Percentiles rank a stretch among this genome's conserved stretches.
These are phyloP conservation scores for Picathartes gymnocephalus DNA, from an alignment of 2,113 vertebrate genomes.

Conservation along the genomic window DNA sequence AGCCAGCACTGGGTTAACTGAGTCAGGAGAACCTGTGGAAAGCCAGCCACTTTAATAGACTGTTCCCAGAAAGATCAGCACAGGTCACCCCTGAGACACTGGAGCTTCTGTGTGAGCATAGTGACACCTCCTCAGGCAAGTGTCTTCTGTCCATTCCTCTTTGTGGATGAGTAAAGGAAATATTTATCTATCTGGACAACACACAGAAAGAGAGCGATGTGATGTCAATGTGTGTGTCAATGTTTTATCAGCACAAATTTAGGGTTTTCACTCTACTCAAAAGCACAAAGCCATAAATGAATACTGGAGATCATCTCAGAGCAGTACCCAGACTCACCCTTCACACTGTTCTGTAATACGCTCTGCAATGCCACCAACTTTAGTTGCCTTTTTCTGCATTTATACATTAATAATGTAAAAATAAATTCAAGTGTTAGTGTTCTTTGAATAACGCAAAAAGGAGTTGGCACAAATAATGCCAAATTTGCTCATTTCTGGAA, in stretches of 20 bases:
- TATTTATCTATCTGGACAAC: neutral
- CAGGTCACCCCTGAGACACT: neutral
- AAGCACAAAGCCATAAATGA: neutral
- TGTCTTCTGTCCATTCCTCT: neutral
- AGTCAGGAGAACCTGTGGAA: neutral
- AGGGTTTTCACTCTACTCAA: neutral
- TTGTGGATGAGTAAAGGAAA: neutral
- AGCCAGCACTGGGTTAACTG: neutral
- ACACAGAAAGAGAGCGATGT: fast-evolving
- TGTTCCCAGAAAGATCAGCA: neutral
- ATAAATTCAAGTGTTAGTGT: neutral
- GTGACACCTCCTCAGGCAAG: neutral
- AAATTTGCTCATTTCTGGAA: neutral
- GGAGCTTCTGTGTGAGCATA: neutral
- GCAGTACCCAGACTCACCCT: neutral
- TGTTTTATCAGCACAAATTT: neutral
- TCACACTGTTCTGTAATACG: neutral
- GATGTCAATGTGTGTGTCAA: neutral
- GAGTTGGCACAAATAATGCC: neutral
- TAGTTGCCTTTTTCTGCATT: neutral
- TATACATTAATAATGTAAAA: neutral
- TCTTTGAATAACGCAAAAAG: neutral
- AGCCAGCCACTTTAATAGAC: neutral
- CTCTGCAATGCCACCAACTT: neutral
- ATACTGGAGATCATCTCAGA: neutral